These are phyloP conservation scores for Caenorhabditis latens DNA, from an alignment of 1,140 invertebrate species.

Conservation along the genomic window DNA sequence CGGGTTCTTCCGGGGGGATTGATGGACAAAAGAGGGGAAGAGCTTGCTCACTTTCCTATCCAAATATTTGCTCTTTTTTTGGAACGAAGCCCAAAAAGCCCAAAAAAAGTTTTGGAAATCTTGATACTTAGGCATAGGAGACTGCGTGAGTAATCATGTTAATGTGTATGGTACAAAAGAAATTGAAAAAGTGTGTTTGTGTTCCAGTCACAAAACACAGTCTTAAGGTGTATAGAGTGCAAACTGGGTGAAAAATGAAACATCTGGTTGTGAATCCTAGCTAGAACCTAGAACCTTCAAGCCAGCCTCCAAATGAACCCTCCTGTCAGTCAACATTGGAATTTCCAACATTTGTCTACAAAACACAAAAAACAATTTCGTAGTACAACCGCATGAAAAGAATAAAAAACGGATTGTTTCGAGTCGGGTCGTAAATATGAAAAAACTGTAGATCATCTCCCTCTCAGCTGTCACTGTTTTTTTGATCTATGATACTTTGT, in stretches of 20 bases:
- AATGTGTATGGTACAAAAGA: too few species aligned
- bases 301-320: too few species aligned
- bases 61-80: slow-evolving; percentile 36
- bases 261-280: too few species aligned
- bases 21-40: slow-evolving; percentile 19
- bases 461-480: slow-evolving; percentile 38
- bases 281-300: too few species aligned
- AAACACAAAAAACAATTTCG: too few species aligned
- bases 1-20: not conserved
- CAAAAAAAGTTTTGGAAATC: not conserved
- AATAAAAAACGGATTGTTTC: not conserved
- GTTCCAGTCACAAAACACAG: not conserved
- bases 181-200: not conserved
- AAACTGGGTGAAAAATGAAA: too few species aligned
- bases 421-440: not conserved
- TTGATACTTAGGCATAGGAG: not conserved
- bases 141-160: too few species aligned
- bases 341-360: too few species aligned
- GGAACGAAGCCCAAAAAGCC: not conserved
- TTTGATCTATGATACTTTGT: slow-evolving; percentile 46
- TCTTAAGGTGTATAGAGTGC: too few species aligned
- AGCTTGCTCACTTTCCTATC: not conserved
- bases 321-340: too few species aligned
- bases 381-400: too few species aligned
- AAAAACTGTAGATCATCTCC: slow-evolving; percentile 43